phyloP scores from a whole-genome alignment of 2,113 vertebrate genomes.

The Pterophyllum scalare region DNA sequence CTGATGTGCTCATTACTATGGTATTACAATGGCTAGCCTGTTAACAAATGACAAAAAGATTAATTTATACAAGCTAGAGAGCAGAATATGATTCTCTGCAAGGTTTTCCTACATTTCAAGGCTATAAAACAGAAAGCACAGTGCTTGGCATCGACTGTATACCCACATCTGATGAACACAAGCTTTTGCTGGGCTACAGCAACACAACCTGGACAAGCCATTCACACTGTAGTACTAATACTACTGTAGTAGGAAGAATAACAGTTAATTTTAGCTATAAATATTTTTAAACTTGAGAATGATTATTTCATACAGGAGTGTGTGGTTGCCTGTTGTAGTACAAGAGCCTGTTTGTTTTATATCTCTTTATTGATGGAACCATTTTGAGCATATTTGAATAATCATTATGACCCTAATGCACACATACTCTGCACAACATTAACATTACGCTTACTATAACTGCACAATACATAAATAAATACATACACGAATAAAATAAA shows the following conservation, averaged over 20 bases:
- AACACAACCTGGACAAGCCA: not conserved
- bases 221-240: not conserved
- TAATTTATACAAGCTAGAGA: not conserved
- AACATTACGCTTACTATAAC: no score
- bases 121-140: not conserved
- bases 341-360: not conserved
- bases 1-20: no score
- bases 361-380: no score
- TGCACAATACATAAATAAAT: no score
- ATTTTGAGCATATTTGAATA: no score
- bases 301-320: fast-evolving
- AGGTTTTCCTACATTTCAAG: not conserved
- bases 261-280: not conserved
- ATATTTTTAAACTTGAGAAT: no score
- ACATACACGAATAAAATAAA: no score
- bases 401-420: no score
- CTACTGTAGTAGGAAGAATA: not conserved
- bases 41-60: not conserved
- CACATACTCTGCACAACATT: no score
- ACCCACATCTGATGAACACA: not conserved
- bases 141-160: not conserved
- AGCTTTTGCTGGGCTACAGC: not conserved
- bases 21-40: not conserved
- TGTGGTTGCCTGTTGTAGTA: not conserved
- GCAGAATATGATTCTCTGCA: not conserved